Evolutionary conservation across 2,888 invertebrate genomes (phyloP).

Genomic region (Glaucopsyche alexis): DNA sequence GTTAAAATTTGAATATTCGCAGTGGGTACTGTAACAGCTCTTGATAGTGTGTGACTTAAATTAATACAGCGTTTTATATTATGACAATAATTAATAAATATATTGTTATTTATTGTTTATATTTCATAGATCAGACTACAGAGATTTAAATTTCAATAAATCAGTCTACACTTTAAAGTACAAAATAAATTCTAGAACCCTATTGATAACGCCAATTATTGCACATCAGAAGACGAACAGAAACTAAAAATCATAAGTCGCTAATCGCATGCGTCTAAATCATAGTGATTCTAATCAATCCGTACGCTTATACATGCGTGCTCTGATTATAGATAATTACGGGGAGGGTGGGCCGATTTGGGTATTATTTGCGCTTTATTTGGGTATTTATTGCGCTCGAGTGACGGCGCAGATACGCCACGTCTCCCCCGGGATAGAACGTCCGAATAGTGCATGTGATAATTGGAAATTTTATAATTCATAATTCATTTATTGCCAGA

Average conservation of each 20-base stretch:
- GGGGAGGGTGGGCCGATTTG: conserved; percentile 74
- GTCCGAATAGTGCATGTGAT: neutral
- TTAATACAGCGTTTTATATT: no score
- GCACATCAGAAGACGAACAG: conserved; percentile 6
- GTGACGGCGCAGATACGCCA: conserved; percentile 75
- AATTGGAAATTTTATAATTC: neutral
- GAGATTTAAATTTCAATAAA: no score
- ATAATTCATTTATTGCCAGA: no score
- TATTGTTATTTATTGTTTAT: no score
- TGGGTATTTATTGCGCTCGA: conserved; percentile 82
- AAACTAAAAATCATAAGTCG: conserved; percentile 41
- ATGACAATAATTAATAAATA: no score
- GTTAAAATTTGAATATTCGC: no score
- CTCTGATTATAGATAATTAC: conserved; percentile 69
- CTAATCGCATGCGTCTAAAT: conserved; percentile 44
- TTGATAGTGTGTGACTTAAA: no score
- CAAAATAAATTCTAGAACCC: conserved; percentile 33
- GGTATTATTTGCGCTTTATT: conserved; percentile 85
- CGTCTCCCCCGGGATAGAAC: conserved; percentile 49
- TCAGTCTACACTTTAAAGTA: no score
- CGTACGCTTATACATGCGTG: conserved; percentile 54
- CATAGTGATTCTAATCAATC: conserved; percentile 51
- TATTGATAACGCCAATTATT: conserved; percentile 37
- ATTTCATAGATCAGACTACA: no score
- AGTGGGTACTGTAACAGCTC: no score